Evolutionary conservation across 2,113 vertebrate species (phyloP), one percentile per base, ranked within the genome.

Genomic region (Nothoprocta perdicaria): DNA sequence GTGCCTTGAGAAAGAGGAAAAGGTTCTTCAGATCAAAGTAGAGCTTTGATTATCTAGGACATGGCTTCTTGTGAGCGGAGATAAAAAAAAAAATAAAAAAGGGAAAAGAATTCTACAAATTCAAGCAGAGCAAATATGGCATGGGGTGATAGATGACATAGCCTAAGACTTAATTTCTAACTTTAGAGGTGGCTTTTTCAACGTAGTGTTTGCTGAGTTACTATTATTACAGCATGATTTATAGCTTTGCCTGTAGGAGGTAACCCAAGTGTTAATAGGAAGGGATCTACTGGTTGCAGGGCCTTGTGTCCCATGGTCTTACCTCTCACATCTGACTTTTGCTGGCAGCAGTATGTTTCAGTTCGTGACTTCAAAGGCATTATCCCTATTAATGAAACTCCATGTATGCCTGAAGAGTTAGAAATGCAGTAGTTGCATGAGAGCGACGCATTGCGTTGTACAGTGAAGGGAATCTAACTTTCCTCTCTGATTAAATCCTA

Each of bases 11-110:
- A 75, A 80, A 91, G 86, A 92, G 66, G 76, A 94, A 94, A 67
- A 78, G 22, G 57, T 85, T 19, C 60, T 86, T 46, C 65, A 94
- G 76, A 94, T 94, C 88, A 95, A 94, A 95, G 92, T 18, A 68
- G 23, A 84, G 19, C 90, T 96, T 95, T 96, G 88, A 95, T 91
- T 92, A 91, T 75, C 35, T 48, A 85, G 69, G 74, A 65, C 73
- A 83, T 90, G 74, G 69, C 27, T 58, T 93, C 88, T 92, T 83
- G 92, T 55, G 65, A 85, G 76, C 41, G 80, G 38, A 38, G 46
- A n/a, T 88, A 29, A 92, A 81, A 63, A 33, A 12, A 2, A 10
- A 21, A 45, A 41, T 13, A 33, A 92, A 81, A 63, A 33, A 10
- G 1, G 10, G 1, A 10, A 22, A 14, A 10, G 0, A 81, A 90